Base-by-base conservation (phyloP, 2,797 vertebrate genomes). In the Parauchenoglanis punctatus region DNA sequence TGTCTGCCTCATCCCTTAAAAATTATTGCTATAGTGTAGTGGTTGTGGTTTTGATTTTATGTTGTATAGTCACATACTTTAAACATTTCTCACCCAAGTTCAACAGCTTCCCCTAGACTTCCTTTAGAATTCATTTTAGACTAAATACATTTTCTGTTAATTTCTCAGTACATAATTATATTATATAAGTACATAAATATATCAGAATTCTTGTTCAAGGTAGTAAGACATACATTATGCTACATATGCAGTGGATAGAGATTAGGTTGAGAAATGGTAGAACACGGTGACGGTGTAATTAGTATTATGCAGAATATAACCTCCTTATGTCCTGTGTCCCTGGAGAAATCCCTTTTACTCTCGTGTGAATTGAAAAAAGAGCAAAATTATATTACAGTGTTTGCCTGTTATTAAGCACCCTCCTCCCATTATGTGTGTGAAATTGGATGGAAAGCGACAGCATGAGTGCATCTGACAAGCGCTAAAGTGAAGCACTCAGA, bases 401-500 rank as follows among this genome's bases (percentile, higher is more conserved):
- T 87, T 88, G 83, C 35, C 81, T 85, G 58, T 88, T 88, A 44
- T 75, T 65, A 82, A 84, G 46, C 59, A 52, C 73, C 76, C 83
- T 81, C 67, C 65, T 68, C 40, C 76, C 12, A 63, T 78, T 83
- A 58, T 83, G 52, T 83, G 72, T 78, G 78, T 83, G 84, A 83
- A 85, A 86, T 67, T 86, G 52, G 44, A 78, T 88, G 54, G 52
- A 86, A 88, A 86, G 63, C 84, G 85, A 78, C 88, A 86, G 85
- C 70, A 88, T 58, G 72, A 86, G 78, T 86, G 68, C 61, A 86
- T 83, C 78, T 72, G 85, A 88, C 80, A 86, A 83, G 80, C 81
- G 72, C 73, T 78, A 86, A 88, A 86, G 72, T 76, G 72, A 88
- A 86, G 88, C 88, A 86, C 88, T 88, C 88, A 86, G 80, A 85